phyloP scores from a whole-genome alignment of 2,113 vertebrate species.

The Astatoreochromis straeleni region DNA sequence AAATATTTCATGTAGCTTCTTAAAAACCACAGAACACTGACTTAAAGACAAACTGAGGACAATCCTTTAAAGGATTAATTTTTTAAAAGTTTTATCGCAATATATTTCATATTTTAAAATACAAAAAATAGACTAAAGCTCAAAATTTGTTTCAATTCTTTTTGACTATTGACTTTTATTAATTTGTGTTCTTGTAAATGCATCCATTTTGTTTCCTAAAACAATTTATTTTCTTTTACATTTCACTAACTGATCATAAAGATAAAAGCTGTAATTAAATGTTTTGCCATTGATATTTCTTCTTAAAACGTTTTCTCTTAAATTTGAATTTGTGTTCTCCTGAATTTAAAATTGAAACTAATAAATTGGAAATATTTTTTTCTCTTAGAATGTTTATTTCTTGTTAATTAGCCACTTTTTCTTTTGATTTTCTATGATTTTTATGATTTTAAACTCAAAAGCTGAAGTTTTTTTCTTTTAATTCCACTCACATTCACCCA shows the following conservation, averaged over 20 bases:
- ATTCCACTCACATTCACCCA: neutral
- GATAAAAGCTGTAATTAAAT: neutral
- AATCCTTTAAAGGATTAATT: neutral
- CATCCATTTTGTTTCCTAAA: neutral
- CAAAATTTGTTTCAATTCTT: neutral
- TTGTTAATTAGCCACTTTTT: neutral
- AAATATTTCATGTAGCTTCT: neutral
- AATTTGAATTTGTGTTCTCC: neutral
- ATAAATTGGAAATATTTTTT: neutral
- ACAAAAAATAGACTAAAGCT: neutral
- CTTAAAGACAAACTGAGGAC: neutral
- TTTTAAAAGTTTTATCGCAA: rapidly evolving
- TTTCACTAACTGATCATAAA: neutral
- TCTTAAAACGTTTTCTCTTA: neutral
- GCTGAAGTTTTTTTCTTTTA: neutral
- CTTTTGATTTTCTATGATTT: neutral
- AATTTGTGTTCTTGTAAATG: neutral
- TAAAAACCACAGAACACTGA: neutral
- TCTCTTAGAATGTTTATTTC: neutral
- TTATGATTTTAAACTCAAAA: neutral
- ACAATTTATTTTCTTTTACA: neutral
- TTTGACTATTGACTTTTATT: neutral
- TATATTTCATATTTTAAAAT: neutral
- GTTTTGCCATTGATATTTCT: neutral
- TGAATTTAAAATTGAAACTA: neutral